A percentile compares a stretch with the other conserved stretches of the same genome.
phyloP scores from a whole-genome alignment of 2,797 vertebrate species.

The Nyctibius grandis region DNA sequence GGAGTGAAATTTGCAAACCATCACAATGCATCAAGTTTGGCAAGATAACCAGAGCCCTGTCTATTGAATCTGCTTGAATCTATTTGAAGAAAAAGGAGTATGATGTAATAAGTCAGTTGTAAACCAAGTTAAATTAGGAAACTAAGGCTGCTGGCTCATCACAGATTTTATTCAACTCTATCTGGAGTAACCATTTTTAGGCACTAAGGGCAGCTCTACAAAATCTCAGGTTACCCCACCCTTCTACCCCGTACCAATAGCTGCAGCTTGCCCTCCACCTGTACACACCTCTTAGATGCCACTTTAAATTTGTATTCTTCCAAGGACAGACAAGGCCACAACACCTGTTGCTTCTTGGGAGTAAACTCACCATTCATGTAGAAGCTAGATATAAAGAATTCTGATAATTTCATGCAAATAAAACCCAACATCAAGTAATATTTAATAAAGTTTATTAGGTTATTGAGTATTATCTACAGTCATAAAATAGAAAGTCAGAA shows the following conservation, averaged over 20 bases:
- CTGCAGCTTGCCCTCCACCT: not conserved
- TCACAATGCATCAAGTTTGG: not conserved
- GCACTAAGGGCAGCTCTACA: not conserved
- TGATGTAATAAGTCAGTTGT: not conserved
- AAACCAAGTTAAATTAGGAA: not conserved
- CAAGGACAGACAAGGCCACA: not conserved
- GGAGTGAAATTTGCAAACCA: not conserved
- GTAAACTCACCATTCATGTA: not conserved
- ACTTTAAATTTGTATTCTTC: not conserved
- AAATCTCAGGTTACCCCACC: not conserved
- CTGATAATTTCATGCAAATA: not conserved
- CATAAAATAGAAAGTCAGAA: slow-evolving; percentile 79
- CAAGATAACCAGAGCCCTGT: not conserved
- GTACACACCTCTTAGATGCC: not conserved
- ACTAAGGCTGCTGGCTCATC: not conserved
- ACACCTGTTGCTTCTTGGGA: not conserved
- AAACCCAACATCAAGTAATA: not conserved
- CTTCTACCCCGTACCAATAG: not conserved
- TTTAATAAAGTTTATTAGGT: slow-evolving; percentile 91
- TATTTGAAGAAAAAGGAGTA: not conserved
- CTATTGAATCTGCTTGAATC: not conserved
- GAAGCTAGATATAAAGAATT: fast-evolving
- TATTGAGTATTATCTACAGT: slow-evolving; percentile 86
- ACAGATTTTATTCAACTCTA: not conserved
- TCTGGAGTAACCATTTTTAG: not conserved